phyloP scores from a whole-genome alignment of 2,888 invertebrate genomes.

The Heterodera filipjevi region DNA sequence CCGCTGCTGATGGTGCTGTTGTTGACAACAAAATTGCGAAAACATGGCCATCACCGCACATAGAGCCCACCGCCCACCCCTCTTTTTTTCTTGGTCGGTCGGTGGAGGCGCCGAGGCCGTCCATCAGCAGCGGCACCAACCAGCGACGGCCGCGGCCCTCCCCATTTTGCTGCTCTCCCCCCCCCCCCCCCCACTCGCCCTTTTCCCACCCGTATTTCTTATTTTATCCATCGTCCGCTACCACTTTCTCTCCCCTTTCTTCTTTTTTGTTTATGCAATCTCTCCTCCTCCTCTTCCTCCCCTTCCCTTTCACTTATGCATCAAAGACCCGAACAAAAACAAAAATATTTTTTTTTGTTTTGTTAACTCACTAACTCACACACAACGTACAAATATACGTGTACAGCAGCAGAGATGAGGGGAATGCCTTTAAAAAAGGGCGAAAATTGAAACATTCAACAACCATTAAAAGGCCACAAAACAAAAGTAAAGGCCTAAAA shows the following conservation, averaged over 20 bases:
- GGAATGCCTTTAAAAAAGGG: background rate
- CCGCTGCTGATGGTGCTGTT: too few relatives aligned
- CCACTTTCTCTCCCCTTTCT: background rate
- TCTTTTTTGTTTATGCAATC: background rate
- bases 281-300: background rate
- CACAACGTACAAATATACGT: too few relatives aligned
- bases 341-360: background rate
- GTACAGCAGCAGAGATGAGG: too few relatives aligned
- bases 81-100: too few relatives aligned
- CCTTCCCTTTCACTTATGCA: background rate
- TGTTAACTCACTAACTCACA: background rate
- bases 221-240: too few relatives aligned
- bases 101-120: too few relatives aligned
- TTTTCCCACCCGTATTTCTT: background rate
- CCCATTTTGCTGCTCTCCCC: background rate
- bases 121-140: too few relatives aligned
- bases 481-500: background rate
- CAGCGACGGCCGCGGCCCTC: too few relatives aligned
- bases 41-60: background rate
- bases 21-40: slow-evolving; percentile 5
- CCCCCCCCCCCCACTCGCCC: background rate
- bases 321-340: slow-evolving; percentile 1
- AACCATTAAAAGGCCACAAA: background rate
- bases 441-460: background rate
- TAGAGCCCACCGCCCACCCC: too few relatives aligned